Percentiles rank a stretch among this genome's conserved stretches.
These are phyloP conservation scores for Cavia porcellus DNA, from an alignment of 2,113 vertebrate genomes.

Conservation along the genomic window DNA sequence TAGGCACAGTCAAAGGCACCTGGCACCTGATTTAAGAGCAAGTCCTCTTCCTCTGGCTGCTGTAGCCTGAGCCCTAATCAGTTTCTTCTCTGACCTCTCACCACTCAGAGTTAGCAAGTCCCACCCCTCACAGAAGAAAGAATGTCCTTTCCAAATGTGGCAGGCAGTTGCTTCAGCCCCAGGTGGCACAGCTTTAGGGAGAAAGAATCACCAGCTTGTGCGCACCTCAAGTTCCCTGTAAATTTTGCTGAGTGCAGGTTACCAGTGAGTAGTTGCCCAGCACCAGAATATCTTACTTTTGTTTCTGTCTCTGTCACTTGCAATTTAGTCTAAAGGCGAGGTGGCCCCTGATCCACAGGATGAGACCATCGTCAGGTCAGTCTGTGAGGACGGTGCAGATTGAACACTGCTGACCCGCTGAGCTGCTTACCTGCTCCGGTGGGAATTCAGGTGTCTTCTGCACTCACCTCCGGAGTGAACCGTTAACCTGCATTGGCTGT, in stretches of 20 bases:
- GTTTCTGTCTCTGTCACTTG: background rate
- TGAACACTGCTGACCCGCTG: rapidly evolving
- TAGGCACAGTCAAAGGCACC: background rate
- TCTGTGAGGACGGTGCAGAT: background rate
- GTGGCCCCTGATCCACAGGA: background rate
- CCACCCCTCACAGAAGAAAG: background rate
- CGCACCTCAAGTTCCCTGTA: background rate
- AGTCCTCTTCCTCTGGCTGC: background rate
- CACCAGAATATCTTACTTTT: background rate
- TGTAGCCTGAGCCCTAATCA: background rate
- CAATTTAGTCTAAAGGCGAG: background rate
- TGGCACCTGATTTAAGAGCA: background rate
- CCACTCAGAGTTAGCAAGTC: background rate
- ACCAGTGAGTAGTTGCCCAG: background rate
- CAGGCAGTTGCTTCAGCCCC: background rate
- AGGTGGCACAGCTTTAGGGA: background rate
- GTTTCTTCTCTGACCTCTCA: background rate
- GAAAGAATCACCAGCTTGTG: background rate
- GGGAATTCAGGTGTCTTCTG: background rate
- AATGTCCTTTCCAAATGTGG: background rate
- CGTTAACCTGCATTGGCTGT: too few species aligned
- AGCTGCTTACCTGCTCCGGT: background rate
- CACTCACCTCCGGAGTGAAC: too few species aligned
- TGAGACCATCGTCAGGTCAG: background rate
- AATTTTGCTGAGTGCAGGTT: background rate